These are phyloP conservation scores for Myiagra hebetior DNA, from an alignment of 2,113 vertebrate species.

Conservation along the genomic window DNA sequence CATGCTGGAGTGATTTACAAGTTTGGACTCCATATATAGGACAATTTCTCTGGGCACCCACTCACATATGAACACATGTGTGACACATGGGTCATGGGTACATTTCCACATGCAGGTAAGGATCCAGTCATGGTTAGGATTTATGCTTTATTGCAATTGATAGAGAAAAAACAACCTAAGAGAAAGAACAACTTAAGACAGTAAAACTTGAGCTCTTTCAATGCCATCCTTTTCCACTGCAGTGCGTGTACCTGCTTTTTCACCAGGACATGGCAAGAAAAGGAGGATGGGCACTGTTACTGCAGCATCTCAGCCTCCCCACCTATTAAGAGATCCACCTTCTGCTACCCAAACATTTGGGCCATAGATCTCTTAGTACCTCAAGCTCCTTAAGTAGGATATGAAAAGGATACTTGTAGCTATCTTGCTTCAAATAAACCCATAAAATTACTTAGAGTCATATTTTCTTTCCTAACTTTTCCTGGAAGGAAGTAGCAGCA, in stretches of 20 bases:
- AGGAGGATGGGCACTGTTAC: background rate
- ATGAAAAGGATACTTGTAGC: background rate
- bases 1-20: background rate
- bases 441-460: background rate
- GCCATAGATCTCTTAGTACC: background rate
- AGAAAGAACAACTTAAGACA: background rate
- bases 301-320: background rate
- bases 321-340: background rate
- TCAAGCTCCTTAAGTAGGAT: background rate
- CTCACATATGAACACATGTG: accelerated
- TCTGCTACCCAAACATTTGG: background rate
- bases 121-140: background rate
- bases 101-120: background rate
- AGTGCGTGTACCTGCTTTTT: background rate
- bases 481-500: background rate
- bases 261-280: background rate
- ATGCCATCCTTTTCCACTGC: background rate
- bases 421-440: background rate
- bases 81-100: background rate
- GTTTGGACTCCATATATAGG: background rate
- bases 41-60: background rate
- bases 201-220: background rate
- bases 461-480: background rate
- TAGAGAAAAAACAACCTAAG: background rate
- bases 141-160: background rate